A percentile compares a stretch with the other conserved stretches of the same genome.
Evolutionary conservation across 1,140 invertebrate genomes (phyloP).

Genomic region (Hydropsyche tenuis): DNA sequence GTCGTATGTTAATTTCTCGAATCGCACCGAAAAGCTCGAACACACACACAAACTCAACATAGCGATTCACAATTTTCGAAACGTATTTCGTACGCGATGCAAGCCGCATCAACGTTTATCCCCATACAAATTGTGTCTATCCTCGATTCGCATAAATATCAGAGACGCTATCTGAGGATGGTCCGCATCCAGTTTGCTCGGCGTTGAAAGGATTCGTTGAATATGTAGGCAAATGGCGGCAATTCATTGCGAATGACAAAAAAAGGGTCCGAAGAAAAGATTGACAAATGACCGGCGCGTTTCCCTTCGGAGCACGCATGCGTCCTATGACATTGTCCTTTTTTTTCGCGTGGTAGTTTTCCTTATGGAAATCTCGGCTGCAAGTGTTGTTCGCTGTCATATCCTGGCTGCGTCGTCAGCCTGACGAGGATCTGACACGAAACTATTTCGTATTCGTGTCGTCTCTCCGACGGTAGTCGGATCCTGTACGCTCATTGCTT

Average conservation of each 20-base stretch:
- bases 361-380: background rate
- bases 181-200: constrained; percentile 44
- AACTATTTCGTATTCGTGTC: constrained; percentile 22
- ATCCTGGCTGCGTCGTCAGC: background rate
- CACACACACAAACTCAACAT: background rate
- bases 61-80: too few species aligned
- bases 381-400: constrained; percentile 23
- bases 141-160: constrained; percentile 49
- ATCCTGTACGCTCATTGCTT: constrained; percentile 3
- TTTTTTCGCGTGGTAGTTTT: background rate
- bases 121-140: constrained; percentile 47
- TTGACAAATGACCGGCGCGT: constrained; percentile 46
- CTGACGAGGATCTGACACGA: constrained; percentile 18
- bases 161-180: constrained; percentile 42
- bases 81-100: constrained; percentile 26
- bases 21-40: background rate
- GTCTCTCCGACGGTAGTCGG: background rate
- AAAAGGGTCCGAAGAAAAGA: constrained; percentile 49
- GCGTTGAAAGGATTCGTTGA: constrained; percentile 49
- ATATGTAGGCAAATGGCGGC: constrained; percentile 50
- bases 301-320: background rate
- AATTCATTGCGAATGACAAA: constrained; percentile 49
- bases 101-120: constrained; percentile 43
- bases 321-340: background rate
- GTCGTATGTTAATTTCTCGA: too few species aligned